Evolutionary conservation across 2,888 invertebrate genomes (phyloP), one percentile per base, ranked within the genome.

Genomic region (Leucophenga montana): DNA sequence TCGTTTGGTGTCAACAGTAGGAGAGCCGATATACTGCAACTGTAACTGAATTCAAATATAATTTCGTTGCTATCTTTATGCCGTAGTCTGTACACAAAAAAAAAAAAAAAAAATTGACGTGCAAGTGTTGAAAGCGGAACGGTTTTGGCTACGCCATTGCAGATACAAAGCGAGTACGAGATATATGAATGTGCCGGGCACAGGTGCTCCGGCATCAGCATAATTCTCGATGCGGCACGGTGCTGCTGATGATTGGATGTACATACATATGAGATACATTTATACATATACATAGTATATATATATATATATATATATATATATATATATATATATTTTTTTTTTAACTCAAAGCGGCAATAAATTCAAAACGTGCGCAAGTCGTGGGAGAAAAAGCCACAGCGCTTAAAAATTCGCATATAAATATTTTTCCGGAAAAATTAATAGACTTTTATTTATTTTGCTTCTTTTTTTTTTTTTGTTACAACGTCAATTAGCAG

Each of bases 191-290:
- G n/a, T 6, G 50, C 50, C 6, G 50, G n/a, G 50, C 50, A n/a
- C 50, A 50, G 50, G 50, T 50, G 50, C 50, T 6, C 13, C 3
- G 6, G n/a, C 46, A 46, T 46, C 50, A 50, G 50, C 50, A 16
- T 50, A 39, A 39, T 50, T 50, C n/a, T n/a, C 50, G 50, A 11
- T 18, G 50, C 8, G n/a, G 16, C 50, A 50, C 39, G 39, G 16
- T 50, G 50, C 16, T 39, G 39, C 39, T 39, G 50, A 50, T 50
- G 50, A 50, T 50, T 50, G 50, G 50, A 50, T 50, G 50, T 50
- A 18, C 14, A 1, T 50, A 18, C 50, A 50, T 14, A 50, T 16
- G 50, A 1, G 16, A 50, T 50, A 50, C 3, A 46, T 6, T 6
- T 14, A 4, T n/a, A n/a, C n/a, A n/a, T n/a, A n/a, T n/a, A n/a